Percentiles rank a stretch among this genome's conserved stretches.
Evolutionary conservation across 2,888 invertebrate species (phyloP).

Genomic region (Hydrotaea cyrtoneurina): DNA sequence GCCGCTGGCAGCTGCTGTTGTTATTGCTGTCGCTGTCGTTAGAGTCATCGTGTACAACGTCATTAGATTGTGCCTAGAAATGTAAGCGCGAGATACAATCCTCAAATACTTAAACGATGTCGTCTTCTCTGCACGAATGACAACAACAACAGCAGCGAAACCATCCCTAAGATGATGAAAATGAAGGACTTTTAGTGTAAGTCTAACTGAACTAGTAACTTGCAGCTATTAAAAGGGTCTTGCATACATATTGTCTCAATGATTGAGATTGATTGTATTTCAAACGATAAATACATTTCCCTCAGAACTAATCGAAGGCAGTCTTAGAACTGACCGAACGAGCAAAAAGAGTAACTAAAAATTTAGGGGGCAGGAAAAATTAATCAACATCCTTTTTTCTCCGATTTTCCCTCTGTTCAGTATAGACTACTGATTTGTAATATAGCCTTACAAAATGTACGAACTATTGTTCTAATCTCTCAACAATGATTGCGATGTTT

Average conservation of each 20-base stretch:
- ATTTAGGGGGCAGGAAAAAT: too few relatives aligned
- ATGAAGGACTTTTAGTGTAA: background rate
- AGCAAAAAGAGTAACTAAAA: too few relatives aligned
- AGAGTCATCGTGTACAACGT: slow-evolving; percentile 14
- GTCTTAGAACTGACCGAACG: too few relatives aligned
- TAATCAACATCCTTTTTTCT: too few relatives aligned
- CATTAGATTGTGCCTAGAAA: slow-evolving; percentile 26
- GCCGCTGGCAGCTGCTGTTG: slow-evolving; percentile 50
- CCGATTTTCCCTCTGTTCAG: too few relatives aligned
- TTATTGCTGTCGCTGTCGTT: slow-evolving; percentile 23
- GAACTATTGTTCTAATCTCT: too few relatives aligned
- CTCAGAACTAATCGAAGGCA: too few relatives aligned
- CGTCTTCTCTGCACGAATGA: background rate
- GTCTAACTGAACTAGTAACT: background rate
- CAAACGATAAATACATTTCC: too few relatives aligned
- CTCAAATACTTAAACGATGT: slow-evolving; percentile 18
- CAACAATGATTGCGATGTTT: too few relatives aligned
- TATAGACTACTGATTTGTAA: too few relatives aligned
- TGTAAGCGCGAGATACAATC: background rate
- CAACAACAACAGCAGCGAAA: background rate
- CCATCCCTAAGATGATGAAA: slow-evolving; percentile 2
- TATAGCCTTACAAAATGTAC: too few relatives aligned
- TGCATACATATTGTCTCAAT: background rate
- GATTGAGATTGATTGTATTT: too few relatives aligned
- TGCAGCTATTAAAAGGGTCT: background rate